Conservation (phyloP, 2,797 vertebrate genomes). For the Lophius americanus region DNA sequence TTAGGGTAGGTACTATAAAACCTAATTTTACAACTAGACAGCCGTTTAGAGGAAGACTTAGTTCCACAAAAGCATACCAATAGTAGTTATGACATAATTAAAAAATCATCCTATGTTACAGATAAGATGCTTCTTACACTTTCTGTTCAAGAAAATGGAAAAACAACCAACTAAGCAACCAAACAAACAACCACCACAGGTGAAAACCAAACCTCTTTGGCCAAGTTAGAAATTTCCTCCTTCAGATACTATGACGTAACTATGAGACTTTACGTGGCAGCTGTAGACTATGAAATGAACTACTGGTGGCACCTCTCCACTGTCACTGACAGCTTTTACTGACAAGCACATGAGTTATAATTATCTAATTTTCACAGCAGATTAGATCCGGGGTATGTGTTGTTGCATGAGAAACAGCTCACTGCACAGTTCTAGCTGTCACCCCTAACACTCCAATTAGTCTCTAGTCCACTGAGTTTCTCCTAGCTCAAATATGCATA, state of each 20-base stretch:
- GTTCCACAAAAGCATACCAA: too few species aligned
- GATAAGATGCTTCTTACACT: too few species aligned
- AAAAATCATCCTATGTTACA: too few species aligned
- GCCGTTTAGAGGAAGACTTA: too few species aligned
- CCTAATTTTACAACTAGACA: too few species aligned
- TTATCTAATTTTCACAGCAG: constrained; percentile 62
- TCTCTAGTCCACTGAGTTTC: constrained; percentile 22
- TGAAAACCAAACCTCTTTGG: too few species aligned
- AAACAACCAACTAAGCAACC: too few species aligned
- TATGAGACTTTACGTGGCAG: constrained; percentile 1
- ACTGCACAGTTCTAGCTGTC: constrained; percentile 23
- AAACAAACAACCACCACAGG: too few species aligned
- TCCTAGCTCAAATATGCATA: constrained; percentile 4
- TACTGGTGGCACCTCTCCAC: constrained; percentile 9
- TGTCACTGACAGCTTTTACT: constrained; percentile 34
- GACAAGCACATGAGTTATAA: constrained; percentile 51
- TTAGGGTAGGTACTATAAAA: too few species aligned
- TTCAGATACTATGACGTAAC: constrained; percentile 21
- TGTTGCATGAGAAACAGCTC: constrained; percentile 53
- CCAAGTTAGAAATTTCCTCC: neutral
- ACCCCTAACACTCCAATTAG: constrained; percentile 10
- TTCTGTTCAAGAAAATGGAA: too few species aligned
- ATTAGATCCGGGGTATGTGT: constrained; percentile 72
- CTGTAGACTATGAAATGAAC: constrained; percentile 31
- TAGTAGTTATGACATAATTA: too few species aligned